Percentiles rank a stretch among this genome's conserved stretches.
These are phyloP conservation scores for Volucella bombylans DNA, from an alignment of 2,888 invertebrate species.

Conservation along the genomic window DNA sequence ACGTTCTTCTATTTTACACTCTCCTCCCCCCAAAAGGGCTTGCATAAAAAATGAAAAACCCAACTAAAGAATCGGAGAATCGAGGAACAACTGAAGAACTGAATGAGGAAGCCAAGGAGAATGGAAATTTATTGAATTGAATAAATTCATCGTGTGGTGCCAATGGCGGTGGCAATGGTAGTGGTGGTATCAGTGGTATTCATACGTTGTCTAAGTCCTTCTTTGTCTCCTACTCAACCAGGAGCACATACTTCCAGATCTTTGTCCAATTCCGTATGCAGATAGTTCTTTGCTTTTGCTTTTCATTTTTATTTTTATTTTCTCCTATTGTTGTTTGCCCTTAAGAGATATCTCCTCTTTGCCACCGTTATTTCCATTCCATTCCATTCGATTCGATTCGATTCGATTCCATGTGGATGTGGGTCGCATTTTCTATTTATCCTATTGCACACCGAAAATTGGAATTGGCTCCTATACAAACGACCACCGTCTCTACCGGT, in stretches of 20 bases:
- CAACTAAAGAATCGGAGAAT: too few relatives aligned
- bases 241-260: slow-evolving; percentile 21
- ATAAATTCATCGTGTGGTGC: slow-evolving; percentile 71
- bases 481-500: slow-evolving; percentile 21
- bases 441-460: slow-evolving; percentile 63
- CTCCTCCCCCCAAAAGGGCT: slow-evolving; percentile 15
- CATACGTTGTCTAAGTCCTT: slow-evolving; percentile 43
- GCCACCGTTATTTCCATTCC: slow-evolving; percentile 8
- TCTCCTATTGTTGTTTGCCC: slow-evolving; percentile 35
- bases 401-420: slow-evolving; percentile 53
- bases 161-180: neutral
- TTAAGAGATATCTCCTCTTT: slow-evolving; percentile 38
- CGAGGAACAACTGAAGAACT: too few relatives aligned
- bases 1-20: slow-evolving; percentile 2
- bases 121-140: slow-evolving; percentile 73
- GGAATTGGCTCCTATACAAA: slow-evolving; percentile 58
- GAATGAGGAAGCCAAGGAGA: slow-evolving; percentile 42
- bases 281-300: slow-evolving; percentile 30
- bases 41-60: slow-evolving; percentile 67
- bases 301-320: slow-evolving; percentile 15
- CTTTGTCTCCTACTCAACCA: slow-evolving; percentile 50
- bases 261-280: slow-evolving; percentile 56
- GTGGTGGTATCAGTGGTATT: neutral
- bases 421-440: slow-evolving; percentile 61
- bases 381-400: slow-evolving; percentile 48